Conservation (phyloP, 2,113 vertebrate species). For the Pycnonotus jocosus region DNA sequence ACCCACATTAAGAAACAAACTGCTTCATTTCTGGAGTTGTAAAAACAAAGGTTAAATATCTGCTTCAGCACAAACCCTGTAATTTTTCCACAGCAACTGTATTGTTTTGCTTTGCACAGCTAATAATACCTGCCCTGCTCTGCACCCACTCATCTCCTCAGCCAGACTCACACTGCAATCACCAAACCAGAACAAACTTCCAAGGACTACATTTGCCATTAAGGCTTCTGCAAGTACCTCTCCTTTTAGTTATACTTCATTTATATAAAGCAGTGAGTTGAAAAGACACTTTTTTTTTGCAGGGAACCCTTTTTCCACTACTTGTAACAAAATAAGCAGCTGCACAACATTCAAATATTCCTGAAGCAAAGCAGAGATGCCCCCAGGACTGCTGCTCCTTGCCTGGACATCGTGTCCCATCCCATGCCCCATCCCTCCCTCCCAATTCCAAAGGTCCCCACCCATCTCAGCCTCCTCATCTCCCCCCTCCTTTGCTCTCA, state of each 20-base stretch:
- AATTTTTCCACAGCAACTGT: constrained; percentile 18
- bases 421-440: neutral
- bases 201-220: neutral
- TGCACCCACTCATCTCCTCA: constrained; percentile 5
- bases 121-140: constrained; percentile 24
- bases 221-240: neutral
- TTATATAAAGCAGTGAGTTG: neutral
- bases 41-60: constrained; percentile 62
- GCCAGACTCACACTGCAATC: neutral
- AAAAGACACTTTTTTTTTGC: neutral
- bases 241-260: neutral
- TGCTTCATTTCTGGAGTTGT: constrained; percentile 44
- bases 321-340: neutral
- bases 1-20: constrained; percentile 22
- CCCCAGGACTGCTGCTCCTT: neutral
- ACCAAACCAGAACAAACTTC: neutral
- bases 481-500: neutral
- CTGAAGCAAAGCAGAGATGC: neutral
- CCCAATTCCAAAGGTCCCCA: fast-evolving
- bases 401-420: neutral
- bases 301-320: neutral
- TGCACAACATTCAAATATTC: neutral
- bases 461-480: neutral
- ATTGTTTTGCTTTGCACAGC: constrained; percentile 10
- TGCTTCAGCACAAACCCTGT: constrained; percentile 12